Conservation (phyloP, 2,888 invertebrate species). For the Sicus ferrugineus region DNA sequence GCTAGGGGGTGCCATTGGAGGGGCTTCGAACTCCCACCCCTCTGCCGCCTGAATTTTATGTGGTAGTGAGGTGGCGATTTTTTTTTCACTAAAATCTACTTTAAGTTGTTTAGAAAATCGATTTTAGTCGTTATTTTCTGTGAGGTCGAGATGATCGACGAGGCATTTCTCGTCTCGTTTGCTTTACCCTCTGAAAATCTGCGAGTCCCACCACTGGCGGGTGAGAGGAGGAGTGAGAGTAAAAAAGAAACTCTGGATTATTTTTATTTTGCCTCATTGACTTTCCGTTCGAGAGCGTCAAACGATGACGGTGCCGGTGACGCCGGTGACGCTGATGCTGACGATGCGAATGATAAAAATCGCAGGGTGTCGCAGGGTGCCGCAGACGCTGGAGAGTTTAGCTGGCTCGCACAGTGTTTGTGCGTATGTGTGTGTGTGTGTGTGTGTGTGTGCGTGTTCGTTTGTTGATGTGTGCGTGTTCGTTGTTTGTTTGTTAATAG, state of each 20-base stretch:
- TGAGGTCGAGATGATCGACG: no score
- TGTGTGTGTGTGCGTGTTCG: conserved; percentile 34
- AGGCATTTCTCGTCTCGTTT: no score
- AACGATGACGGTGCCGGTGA: conserved; percentile 12
- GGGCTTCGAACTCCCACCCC: no score
- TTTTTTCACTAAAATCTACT: no score
- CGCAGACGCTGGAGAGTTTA: conserved; percentile 17
- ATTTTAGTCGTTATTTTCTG: no score
- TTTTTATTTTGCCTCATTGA: conserved; percentile 54
- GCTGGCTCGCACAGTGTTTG: conserved; percentile 4
- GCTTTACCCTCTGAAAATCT: no score
- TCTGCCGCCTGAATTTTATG: no score
- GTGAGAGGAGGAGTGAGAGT: neutral
- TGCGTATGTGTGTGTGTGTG: conserved; percentile 29
- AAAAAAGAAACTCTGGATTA: neutral
- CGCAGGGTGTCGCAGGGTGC: conserved; percentile 1
- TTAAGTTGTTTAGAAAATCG: no score
- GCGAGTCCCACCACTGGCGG: no score
- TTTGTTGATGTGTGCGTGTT: conserved; percentile 26
- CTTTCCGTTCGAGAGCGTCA: conserved; percentile 48
- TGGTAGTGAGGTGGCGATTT: no score
- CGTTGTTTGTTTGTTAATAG: conserved; percentile 43
- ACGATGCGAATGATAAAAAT: neutral
- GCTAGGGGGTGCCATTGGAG: no score
- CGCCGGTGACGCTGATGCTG: conserved; percentile 7